phyloP scores from a whole-genome alignment of 2,888 invertebrate species.

The Selenia dentaria region DNA sequence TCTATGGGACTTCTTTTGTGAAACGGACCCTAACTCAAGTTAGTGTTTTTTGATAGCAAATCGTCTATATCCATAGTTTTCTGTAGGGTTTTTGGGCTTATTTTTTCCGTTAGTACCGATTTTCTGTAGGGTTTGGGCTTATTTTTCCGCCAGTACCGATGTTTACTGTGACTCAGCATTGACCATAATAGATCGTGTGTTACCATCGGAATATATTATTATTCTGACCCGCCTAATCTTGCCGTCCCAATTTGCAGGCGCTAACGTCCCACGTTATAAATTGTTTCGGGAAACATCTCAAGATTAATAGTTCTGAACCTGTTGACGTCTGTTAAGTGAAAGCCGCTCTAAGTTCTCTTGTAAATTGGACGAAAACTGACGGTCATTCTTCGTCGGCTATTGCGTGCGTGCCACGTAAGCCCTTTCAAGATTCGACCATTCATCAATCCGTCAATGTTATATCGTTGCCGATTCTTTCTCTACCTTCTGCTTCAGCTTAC shows the following conservation, averaged over 20 bases:
- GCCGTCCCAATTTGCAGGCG: slow-evolving; percentile 62
- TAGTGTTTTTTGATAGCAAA: no score
- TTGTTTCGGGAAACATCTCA: slow-evolving; percentile 73
- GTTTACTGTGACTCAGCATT: slow-evolving; percentile 1
- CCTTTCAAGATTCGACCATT: neutral
- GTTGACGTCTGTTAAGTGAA: slow-evolving; percentile 69
- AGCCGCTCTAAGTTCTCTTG: slow-evolving; percentile 56
- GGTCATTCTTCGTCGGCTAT: slow-evolving; percentile 35
- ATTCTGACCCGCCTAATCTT: slow-evolving; percentile 62
- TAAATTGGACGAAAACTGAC: slow-evolving; percentile 50
- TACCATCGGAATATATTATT: slow-evolving; percentile 52
- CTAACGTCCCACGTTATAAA: slow-evolving; percentile 68
- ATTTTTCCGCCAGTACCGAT: no score
- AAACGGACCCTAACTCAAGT: no score
- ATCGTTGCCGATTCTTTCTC: neutral
- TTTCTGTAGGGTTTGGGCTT: no score
- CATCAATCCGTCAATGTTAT: slow-evolving; percentile 9
- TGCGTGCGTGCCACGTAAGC: slow-evolving; percentile 12
- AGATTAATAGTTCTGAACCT: slow-evolving; percentile 73
- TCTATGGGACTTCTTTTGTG: no score
- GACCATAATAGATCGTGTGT: slow-evolving; percentile 49
- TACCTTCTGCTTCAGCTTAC: no score
- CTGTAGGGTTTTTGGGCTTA: no score
- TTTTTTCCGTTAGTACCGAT: no score
- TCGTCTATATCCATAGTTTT: no score